phyloP scores from a whole-genome alignment of 2,888 invertebrate species.

The Scaeva pyrastri region DNA sequence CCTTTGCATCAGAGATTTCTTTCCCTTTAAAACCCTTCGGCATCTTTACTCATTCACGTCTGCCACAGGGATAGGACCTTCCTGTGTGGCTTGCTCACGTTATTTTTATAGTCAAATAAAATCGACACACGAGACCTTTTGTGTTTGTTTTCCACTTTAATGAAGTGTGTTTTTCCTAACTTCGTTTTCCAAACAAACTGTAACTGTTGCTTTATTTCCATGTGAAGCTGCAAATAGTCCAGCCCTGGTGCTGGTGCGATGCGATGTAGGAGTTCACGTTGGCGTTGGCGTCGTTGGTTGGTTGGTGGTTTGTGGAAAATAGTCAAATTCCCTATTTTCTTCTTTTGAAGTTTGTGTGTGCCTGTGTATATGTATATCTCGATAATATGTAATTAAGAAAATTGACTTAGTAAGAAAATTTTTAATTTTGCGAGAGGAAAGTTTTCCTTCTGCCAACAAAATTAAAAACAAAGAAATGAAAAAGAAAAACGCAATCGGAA shows the following conservation, averaged over 20 bases:
- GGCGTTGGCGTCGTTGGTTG: too few species aligned
- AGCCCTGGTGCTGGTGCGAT: neutral
- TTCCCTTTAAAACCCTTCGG: too few species aligned
- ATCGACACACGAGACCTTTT: too few species aligned
- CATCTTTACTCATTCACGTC: too few species aligned
- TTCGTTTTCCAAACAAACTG: too few species aligned
- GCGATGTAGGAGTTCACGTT: neutral
- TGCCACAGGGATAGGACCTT: too few species aligned
- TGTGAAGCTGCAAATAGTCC: neutral
- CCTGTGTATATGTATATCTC: neutral
- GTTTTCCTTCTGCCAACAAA: neutral
- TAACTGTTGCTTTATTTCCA: too few species aligned
- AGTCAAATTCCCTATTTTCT: slow-evolving; percentile 23
- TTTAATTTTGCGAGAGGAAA: neutral
- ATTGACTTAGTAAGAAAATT: slow-evolving; percentile 22
- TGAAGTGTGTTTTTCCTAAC: too few species aligned
- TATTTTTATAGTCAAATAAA: too few species aligned
- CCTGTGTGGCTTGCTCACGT: too few species aligned
- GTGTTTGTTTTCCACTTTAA: too few species aligned
- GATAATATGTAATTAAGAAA: slow-evolving; percentile 49
- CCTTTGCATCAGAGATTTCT: too few species aligned
- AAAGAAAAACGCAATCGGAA: neutral
- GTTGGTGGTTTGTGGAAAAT: slow-evolving; percentile 28
- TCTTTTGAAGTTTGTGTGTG: slow-evolving; percentile 9
- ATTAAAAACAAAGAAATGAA: neutral